phyloP scores from a whole-genome alignment of 2,113 vertebrate species.

The Sphaerodactylus townsendi region DNA sequence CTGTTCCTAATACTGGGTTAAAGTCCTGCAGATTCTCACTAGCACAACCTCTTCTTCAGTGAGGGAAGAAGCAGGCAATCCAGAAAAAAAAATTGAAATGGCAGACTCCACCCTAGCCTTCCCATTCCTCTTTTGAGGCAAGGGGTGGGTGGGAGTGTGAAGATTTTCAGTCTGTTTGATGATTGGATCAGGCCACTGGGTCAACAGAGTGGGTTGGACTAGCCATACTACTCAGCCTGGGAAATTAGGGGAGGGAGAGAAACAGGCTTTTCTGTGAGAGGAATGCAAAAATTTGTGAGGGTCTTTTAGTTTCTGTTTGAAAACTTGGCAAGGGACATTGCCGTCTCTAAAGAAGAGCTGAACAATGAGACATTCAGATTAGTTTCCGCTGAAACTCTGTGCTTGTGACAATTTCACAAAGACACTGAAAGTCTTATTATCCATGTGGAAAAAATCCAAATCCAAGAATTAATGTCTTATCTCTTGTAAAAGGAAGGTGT shows the following conservation, averaged over 20 bases:
- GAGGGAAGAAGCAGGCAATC: constrained; percentile 28
- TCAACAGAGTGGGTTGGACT: constrained; percentile 54
- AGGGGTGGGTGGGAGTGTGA: background rate
- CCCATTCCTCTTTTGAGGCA: constrained; percentile 15
- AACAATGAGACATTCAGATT: constrained; percentile 61
- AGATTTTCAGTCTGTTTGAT: constrained; percentile 12
- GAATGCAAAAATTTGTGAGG: constrained; percentile 36
- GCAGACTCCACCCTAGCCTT: constrained; percentile 21
- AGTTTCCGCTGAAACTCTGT: constrained; percentile 53
- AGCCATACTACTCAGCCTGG: constrained; percentile 20
- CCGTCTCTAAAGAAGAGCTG: constrained; percentile 28
- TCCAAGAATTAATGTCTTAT: background rate
- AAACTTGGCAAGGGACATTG: constrained; percentile 52
- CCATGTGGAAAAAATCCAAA: background rate
- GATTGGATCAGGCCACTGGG: constrained; percentile 69
- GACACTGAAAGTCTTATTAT: background rate
- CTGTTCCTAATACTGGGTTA: background rate
- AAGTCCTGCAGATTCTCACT: background rate
- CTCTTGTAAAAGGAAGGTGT: background rate
- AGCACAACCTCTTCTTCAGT: constrained; percentile 47
- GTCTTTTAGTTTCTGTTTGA: constrained; percentile 51
- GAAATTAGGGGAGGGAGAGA: constrained; percentile 2
- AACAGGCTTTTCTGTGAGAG: background rate
- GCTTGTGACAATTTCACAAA: constrained; percentile 34
- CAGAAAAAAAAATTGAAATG: constrained; percentile 44